phyloP scores from a whole-genome alignment of 2,797 vertebrate genomes.

The Ceryle rudis region DNA sequence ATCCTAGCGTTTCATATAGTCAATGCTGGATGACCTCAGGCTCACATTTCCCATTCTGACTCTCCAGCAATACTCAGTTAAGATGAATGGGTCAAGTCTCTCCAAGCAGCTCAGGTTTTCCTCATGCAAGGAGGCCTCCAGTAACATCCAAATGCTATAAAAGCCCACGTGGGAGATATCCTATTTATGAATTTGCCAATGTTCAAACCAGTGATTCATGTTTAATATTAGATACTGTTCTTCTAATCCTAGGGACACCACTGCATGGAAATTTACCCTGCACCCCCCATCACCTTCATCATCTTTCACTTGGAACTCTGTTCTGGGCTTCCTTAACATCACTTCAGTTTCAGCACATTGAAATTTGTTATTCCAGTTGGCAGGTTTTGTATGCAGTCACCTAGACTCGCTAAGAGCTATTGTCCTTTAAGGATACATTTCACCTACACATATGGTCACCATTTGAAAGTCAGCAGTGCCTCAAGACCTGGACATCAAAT shows the following conservation, averaged over 20 bases:
- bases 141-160: neutral
- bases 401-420: neutral
- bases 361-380: neutral
- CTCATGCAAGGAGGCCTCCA: neutral
- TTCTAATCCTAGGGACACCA: neutral
- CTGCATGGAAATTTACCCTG: neutral
- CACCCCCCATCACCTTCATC: neutral
- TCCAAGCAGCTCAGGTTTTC: neutral
- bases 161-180: neutral
- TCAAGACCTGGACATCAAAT: neutral
- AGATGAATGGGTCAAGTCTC: neutral
- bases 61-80: neutral
- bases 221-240: neutral
- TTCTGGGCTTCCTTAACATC: neutral
- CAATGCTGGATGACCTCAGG: neutral
- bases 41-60: neutral
- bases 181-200: neutral
- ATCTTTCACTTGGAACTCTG: neutral
- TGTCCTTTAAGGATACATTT: neutral
- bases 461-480: neutral
- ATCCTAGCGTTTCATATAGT: neutral
- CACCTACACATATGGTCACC: neutral
- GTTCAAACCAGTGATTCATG: neutral
- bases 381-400: neutral
- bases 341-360: neutral